A percentile compares a stretch with the other conserved stretches of the same genome.
phyloP scores from a whole-genome alignment of 1,140 invertebrate species.

The Zaprionus africanus region DNA sequence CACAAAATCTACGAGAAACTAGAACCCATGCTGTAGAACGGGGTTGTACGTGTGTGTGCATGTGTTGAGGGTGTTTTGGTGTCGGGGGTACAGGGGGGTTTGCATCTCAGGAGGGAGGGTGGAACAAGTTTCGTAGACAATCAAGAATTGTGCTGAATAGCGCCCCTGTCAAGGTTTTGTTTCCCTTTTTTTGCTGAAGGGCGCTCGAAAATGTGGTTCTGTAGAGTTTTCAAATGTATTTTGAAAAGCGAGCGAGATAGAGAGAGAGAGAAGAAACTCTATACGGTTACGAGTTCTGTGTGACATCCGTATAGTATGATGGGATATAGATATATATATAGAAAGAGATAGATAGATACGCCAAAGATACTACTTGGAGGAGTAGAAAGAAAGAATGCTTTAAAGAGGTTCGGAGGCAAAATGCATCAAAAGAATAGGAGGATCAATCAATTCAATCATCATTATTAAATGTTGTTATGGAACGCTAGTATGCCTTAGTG shows the following conservation, averaged over 20 bases:
- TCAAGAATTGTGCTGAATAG: slow-evolving; percentile 63
- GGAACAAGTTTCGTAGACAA: slow-evolving; percentile 14
- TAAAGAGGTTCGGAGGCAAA: slow-evolving; percentile 39
- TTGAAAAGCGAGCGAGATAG: slow-evolving; percentile 12
- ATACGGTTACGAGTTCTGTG: slow-evolving; percentile 41
- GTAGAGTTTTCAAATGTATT: slow-evolving; percentile 34
- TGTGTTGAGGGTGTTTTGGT: slow-evolving; percentile 18
- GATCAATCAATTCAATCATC: slow-evolving; percentile 5
- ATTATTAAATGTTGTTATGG: slow-evolving; percentile 65
- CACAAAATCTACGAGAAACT: slow-evolving; percentile 58
- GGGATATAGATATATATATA: slow-evolving; percentile 40
- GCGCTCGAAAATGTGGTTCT: slow-evolving; percentile 49
- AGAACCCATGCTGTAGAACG: slow-evolving; percentile 64
- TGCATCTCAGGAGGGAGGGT: slow-evolving; percentile 36
- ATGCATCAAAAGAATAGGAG: slow-evolving; percentile 33
- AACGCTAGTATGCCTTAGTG: slow-evolving; percentile 93
- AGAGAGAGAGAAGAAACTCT: slow-evolving; percentile 18
- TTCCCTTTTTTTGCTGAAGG: slow-evolving; percentile 60
- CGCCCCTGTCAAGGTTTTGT: slow-evolving; percentile 65
- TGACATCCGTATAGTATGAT: slow-evolving; percentile 56
- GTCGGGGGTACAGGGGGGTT: background rate
- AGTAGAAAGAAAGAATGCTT: slow-evolving; percentile 20
- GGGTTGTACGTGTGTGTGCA: slow-evolving; percentile 48
- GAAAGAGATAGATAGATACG: slow-evolving; percentile 17
- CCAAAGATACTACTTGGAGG: slow-evolving; percentile 58